Base-by-base conservation (phyloP, 2,888 invertebrate species). In the Lithodes maja region DNA sequence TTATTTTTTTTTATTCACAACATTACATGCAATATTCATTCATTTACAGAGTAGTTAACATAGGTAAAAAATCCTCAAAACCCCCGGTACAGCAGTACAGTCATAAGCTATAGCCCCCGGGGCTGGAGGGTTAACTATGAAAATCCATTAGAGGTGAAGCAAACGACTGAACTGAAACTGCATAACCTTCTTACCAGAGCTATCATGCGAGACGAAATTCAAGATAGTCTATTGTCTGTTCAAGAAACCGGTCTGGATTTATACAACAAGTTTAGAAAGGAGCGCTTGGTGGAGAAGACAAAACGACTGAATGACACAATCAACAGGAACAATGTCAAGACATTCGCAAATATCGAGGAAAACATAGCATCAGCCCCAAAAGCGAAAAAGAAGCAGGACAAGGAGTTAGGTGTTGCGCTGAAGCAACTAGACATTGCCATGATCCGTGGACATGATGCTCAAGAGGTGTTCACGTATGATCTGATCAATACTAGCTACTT, bases 231-330 rank as follows among this genome's bases (percentile, higher is more conserved):
- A 33, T 33, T 33, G 33, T 33, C 33, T 33, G 33, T 33, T 33
- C 33, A 33, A 33, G 33, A 33, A 33, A 33, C 68, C 68, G 68
- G 7, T 68, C 68, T 68, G 68, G 15, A 68, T 68, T 68, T 68
- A 68, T 68, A 68, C 68, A 68, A 68, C 68, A 68, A 68, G 68
- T 68, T 68, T 15, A 68, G 68, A 68, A 68, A 68, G 68, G 68
- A 68, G 68, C 68, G 68, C 68, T 15, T 68, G 68, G 68, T 68
- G 68, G 68, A 68, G 68, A 68, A 68, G 68, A 68, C 68, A 68
- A 68, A 68, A 68, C 68, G 68, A 68, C 68, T 68, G 68, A 68
- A 1, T 68, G 68, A 68, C 68, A 68, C 68, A 68, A 68, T 68
- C 68, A 68, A 68, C 15, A 68, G 68, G 68, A 68, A 68, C 68